A percentile compares a stretch with the other conserved stretches of the same genome.
Evolutionary conservation across 2,888 invertebrate genomes (phyloP).

Genomic region (Halocaridina rubra): DNA sequence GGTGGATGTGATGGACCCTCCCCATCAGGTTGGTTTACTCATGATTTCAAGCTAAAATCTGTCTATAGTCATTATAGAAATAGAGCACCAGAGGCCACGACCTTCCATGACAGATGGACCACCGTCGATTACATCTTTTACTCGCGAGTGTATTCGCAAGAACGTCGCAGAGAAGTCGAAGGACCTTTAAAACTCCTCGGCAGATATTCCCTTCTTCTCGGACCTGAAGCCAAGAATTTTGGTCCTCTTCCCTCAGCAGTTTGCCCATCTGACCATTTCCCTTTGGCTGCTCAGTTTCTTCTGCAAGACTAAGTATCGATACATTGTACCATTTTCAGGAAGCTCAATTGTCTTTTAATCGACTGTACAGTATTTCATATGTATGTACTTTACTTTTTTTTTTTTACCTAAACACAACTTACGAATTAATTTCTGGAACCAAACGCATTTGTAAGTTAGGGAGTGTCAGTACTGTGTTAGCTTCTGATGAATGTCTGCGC

Average conservation of each 20-base stretch:
- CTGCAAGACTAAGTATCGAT: no score
- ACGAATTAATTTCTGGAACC: no score
- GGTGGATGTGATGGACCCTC: neutral
- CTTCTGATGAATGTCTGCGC: no score
- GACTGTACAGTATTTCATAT: no score
- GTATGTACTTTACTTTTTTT: no score
- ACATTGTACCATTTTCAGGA: no score
- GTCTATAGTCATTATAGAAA: slow-evolving; percentile 32
- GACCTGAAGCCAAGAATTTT: slow-evolving; percentile 20
- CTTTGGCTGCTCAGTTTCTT: slow-evolving; percentile 59
- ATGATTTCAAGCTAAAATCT: slow-evolving; percentile 44
- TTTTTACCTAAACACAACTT: no score
- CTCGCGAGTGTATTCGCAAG: slow-evolving; percentile 7
- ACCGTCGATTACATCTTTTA: slow-evolving; percentile 63
- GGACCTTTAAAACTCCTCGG: slow-evolving; percentile 44
- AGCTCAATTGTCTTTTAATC: no score
- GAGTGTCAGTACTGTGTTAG: no score
- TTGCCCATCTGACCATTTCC: slow-evolving; percentile 62
- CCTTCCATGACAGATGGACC: slow-evolving; percentile 41
- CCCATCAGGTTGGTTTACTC: slow-evolving; percentile 42
- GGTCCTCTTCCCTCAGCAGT: slow-evolving; percentile 53
- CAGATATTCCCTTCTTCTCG: slow-evolving; percentile 32
- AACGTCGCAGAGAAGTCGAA: neutral
- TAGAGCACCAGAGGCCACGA: slow-evolving; percentile 42
- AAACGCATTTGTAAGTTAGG: no score